Evolutionary conservation across 2,113 vertebrate genomes (phyloP).

Genomic region (Phainopepla nitens): DNA sequence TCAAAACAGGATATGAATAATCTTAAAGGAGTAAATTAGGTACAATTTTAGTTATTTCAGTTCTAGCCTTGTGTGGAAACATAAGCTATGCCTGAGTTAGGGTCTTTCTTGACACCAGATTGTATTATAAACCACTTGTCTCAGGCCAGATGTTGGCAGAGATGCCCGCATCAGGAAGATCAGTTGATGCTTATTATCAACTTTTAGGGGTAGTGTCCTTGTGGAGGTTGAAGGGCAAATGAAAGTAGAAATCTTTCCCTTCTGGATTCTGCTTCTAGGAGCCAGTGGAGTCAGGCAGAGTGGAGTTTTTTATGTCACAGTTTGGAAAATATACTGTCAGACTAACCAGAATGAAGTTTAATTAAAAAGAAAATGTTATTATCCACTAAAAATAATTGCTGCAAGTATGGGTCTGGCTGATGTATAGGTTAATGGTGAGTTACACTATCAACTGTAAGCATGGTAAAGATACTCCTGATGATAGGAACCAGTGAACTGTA

Average conservation of each 20-base stretch:
- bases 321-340: background rate
- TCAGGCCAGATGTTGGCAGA: background rate
- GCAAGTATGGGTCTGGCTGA: background rate
- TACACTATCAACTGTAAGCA: background rate
- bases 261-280: background rate
- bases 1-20: constrained; percentile 64
- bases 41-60: constrained; percentile 26
- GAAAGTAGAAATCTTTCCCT: background rate
- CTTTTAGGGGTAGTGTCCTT: background rate
- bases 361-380: background rate
- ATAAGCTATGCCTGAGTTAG: background rate
- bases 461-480: background rate
- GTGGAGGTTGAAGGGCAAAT: background rate
- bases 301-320: background rate
- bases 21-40: constrained; percentile 19
- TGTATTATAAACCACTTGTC: background rate
- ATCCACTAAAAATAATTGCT: background rate
- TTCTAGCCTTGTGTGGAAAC: background rate
- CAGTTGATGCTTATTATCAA: background rate
- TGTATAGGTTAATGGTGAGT: background rate
- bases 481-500: background rate
- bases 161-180: background rate
- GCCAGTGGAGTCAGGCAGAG: background rate
- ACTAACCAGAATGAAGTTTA: background rate
- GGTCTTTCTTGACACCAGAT: background rate